Percentiles rank a stretch among this genome's conserved stretches.
These are phyloP conservation scores for Nannoperca australis DNA, from an alignment of 2,797 vertebrate genomes.

Conservation along the genomic window DNA sequence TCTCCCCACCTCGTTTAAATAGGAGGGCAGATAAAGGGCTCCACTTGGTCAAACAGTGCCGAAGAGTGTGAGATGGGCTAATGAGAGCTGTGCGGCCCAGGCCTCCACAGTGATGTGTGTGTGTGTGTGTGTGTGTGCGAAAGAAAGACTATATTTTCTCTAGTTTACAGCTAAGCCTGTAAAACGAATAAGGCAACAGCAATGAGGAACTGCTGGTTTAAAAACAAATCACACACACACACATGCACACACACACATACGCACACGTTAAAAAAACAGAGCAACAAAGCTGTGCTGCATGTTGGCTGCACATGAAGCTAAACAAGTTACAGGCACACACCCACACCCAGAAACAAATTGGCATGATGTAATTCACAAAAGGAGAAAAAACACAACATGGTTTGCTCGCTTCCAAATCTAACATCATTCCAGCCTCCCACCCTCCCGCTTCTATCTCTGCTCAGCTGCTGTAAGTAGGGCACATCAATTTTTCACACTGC, in stretches of 20 bases:
- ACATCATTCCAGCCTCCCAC: constrained; percentile 68
- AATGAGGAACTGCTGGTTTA: background rate
- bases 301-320: constrained; percentile 47
- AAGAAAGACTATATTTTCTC: constrained; percentile 25
- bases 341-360: constrained; percentile 61
- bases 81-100: constrained; percentile 63
- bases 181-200: constrained; percentile 46
- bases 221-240: constrained; percentile 42
- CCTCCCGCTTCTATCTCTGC: constrained; percentile 59
- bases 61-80: constrained; percentile 65
- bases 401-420: constrained; percentile 68
- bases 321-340: constrained; percentile 45
- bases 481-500: constrained; percentile 81
- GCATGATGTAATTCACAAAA: constrained; percentile 69
- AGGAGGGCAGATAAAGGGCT: constrained; percentile 68
- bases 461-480: constrained; percentile 82
- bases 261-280: constrained; percentile 19
- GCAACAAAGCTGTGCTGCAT: constrained; percentile 24
- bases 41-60: constrained; percentile 70
- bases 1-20: constrained; percentile 71
- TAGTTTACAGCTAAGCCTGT: constrained; percentile 38
- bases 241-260: constrained; percentile 11
- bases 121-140: background rate
- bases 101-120: constrained; percentile 24
- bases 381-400: constrained; percentile 45